Evolutionary conservation across 1,140 invertebrate genomes (phyloP).

Genomic region (Bemisia tabaci): DNA sequence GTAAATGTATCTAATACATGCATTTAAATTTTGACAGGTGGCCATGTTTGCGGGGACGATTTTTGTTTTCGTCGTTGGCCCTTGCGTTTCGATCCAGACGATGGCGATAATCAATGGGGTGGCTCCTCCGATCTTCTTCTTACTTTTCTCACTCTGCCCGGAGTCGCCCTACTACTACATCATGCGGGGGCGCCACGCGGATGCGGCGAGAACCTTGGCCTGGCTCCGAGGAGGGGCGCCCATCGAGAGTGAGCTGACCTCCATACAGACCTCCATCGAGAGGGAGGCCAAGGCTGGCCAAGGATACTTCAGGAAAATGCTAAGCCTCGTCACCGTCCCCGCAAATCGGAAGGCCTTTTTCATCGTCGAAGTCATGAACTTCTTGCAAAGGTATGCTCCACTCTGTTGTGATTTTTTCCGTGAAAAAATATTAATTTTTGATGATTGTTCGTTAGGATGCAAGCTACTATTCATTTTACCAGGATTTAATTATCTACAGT

Average conservation of each 20-base stretch:
- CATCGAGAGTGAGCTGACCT: neutral
- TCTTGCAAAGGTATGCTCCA: constrained; percentile 1
- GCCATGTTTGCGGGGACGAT: constrained; percentile 69
- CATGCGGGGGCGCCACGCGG: constrained; percentile 38
- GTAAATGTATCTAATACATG: no score
- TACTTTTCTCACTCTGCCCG: constrained; percentile 44
- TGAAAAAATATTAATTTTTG: no score
- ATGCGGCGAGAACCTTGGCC: constrained; percentile 37
- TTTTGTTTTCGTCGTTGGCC: constrained; percentile 56
- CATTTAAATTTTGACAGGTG: no score
- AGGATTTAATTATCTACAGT: no score
- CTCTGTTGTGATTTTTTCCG: no score
- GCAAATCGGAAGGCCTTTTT: constrained; percentile 7
- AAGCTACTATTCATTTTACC: no score
- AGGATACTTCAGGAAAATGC: neutral
- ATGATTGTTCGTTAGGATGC: no score
- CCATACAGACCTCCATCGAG: neutral
- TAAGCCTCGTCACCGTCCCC: constrained; percentile 2
- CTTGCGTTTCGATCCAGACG: constrained; percentile 21
- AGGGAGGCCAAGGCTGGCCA: neutral
- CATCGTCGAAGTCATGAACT: constrained; percentile 5
- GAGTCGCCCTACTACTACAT: constrained; percentile 47
- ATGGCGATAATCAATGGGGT: constrained; percentile 20
- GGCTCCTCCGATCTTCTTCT: constrained; percentile 34
- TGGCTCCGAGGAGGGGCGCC: constrained; percentile 15